These are phyloP conservation scores for Drosophila flavopinicola DNA, from an alignment of 2,888 invertebrate species.

Conservation along the genomic window DNA sequence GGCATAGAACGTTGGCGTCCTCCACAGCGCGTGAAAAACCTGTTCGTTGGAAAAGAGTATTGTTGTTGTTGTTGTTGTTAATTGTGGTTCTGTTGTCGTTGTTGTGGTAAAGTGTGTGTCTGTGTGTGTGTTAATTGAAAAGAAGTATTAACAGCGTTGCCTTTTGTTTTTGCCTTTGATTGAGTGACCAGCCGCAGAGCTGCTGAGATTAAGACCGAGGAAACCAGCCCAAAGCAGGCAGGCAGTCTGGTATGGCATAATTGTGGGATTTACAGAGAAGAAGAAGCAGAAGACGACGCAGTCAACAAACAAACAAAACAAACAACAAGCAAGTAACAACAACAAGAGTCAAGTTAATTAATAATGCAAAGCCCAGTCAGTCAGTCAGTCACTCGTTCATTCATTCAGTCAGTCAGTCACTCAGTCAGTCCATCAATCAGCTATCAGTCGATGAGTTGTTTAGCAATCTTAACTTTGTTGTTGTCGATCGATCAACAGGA, in stretches of 20 bases:
- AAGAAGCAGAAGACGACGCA: constrained; percentile 23
- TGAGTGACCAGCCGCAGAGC: constrained; percentile 69
- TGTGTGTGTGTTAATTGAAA: constrained; percentile 58
- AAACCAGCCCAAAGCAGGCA: constrained; percentile 53
- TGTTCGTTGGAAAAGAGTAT: constrained; percentile 70
- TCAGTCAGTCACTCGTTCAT: constrained; percentile 40
- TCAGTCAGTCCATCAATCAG: constrained; percentile 15
- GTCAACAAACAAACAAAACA: too few relatives aligned
- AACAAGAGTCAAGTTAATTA: constrained; percentile 65
- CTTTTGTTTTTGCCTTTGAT: constrained; percentile 70
- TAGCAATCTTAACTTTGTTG: constrained; percentile 33
- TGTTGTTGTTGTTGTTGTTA: constrained; percentile 39
- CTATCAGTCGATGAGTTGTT: constrained; percentile 15
- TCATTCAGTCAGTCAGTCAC: constrained; percentile 36
- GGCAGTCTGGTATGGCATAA: constrained; percentile 80
- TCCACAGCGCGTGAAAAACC: constrained; percentile 68
- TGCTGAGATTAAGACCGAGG: constrained; percentile 47
- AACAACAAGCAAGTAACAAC: constrained; percentile 12
- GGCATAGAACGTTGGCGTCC: constrained; percentile 46
- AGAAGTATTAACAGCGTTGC: constrained; percentile 71
- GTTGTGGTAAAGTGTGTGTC: constrained; percentile 21
- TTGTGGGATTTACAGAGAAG: constrained; percentile 72
- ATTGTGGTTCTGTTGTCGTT: constrained; percentile 44
- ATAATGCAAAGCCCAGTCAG: constrained; percentile 71
- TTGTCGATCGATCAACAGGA: constrained; percentile 41